Percentiles rank a stretch among this genome's conserved stretches.
Evolutionary conservation across 2,888 invertebrate species (phyloP).

Genomic region (Camponotus fellah): DNA sequence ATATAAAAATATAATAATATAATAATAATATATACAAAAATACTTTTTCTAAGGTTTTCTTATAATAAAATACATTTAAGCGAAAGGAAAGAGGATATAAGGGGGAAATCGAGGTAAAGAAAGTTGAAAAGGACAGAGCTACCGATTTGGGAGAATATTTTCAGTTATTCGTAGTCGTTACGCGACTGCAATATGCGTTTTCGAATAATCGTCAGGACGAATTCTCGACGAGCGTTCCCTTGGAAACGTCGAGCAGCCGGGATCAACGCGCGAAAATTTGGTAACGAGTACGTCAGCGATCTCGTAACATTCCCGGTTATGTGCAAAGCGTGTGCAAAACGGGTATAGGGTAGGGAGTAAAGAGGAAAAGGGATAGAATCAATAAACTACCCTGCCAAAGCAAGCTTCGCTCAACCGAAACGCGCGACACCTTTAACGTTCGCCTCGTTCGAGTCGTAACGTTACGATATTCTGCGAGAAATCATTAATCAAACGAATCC

Average conservation of each 20-base stretch:
- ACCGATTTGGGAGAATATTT: background rate
- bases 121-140: background rate
- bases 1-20: background rate
- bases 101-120: background rate
- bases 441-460: constrained; percentile 13
- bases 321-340: constrained; percentile 50
- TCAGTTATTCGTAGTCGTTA: background rate
- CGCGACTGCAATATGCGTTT: background rate
- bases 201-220: background rate
- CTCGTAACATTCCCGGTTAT: constrained; percentile 42
- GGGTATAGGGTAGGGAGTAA: constrained; percentile 49
- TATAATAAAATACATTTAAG: background rate
- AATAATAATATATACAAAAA: background rate
- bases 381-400: constrained; percentile 57
- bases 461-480: constrained; percentile 41
- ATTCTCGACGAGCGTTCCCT: constrained; percentile 19
- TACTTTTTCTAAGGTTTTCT: background rate
- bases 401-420: constrained; percentile 48
- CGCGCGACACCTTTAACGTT: constrained; percentile 52
- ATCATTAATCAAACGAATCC: constrained; percentile 44
- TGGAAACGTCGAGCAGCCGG: background rate
- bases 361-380: constrained; percentile 63
- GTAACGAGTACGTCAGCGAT: constrained; percentile 47
- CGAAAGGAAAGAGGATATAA: background rate
- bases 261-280: constrained; percentile 36